Conservation (phyloP, 2,113 vertebrate species). For the Pedionomus torquatus region DNA sequence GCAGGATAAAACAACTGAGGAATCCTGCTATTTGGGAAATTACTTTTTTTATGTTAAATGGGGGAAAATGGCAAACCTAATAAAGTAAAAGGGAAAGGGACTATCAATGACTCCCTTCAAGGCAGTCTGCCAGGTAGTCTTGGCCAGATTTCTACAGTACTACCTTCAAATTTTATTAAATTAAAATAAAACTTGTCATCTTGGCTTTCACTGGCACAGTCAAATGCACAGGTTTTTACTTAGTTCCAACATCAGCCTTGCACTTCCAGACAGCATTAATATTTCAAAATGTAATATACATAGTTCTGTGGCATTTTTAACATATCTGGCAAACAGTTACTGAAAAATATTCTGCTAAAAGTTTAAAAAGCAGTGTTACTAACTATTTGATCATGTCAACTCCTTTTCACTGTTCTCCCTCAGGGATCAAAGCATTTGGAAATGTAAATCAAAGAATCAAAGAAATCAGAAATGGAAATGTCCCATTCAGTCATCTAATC, state of each 20-base stretch:
- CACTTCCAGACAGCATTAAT: conserved; percentile 47
- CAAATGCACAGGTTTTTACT: conserved; percentile 53
- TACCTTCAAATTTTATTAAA: conserved; percentile 75
- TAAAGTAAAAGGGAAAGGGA: conserved; percentile 41
- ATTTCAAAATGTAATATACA: conserved; percentile 50
- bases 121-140: conserved; percentile 68
- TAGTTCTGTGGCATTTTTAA: conserved; percentile 41
- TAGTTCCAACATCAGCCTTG: conserved; percentile 42
- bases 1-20: conserved; percentile 54
- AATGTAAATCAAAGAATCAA: conserved; percentile 35
- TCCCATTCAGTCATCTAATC: conserved; percentile 28
- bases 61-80: conserved; percentile 44
- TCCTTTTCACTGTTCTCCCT: conserved; percentile 15
- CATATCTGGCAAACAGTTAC: conserved; percentile 22
- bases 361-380: conserved; percentile 29
- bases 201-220: conserved; percentile 61
- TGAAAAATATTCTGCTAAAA: conserved; percentile 56
- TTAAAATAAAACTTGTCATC: conserved; percentile 74
- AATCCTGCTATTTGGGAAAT: conserved; percentile 65
- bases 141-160: conserved; percentile 55
- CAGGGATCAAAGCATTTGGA: conserved; percentile 37
- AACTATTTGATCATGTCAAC: conserved; percentile 31
- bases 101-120: conserved; percentile 61
- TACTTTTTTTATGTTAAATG: conserved; percentile 65
- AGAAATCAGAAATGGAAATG: conserved; percentile 36